Base-by-base conservation (phyloP, 2,888 invertebrate genomes). In the Heliconius hortense region DNA sequence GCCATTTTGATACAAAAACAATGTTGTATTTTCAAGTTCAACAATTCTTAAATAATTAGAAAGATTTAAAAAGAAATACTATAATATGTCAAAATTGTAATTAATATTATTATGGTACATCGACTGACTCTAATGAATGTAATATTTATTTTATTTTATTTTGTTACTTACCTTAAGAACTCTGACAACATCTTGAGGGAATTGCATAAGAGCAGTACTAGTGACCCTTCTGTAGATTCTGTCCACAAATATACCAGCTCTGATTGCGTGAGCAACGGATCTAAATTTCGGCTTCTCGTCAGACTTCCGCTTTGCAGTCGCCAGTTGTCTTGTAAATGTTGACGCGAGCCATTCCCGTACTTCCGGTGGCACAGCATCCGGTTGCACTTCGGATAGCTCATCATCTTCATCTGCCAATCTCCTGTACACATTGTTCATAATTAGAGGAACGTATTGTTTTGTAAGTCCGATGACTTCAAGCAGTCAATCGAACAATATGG, bases 301-400 rank as follows among this genome's bases (percentile, higher is more conserved):
- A 53, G 95, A 95, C 90, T 95, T 96, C 85, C 96, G 95, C 81
- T 96, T 95, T 75, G 97, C 96, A 76, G 97, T 96, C 78, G 96
- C 97, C 92, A 97, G 94, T 90, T 98, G 98, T 80, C 98, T 95
- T 59, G 99, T 99, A 93, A 99, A 99, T 67, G 99, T 99, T 77
- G 98, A 97, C 77, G 98, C 98, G 89, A 99, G 94, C 99, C 99
- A 99, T 91, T 99, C 98, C 82, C 99, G 96, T 64, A 99, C 99
- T 90, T 99, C 99, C 77, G 97, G 98, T 62, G 99, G 99, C 72
- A 99, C 98, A 18, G 98, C 98, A 89, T 99, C 98, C 74, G 98
- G 98, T 86, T 98, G 98, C 75, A 99, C 98, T 90, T 98, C 98
- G 66, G 98, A 98, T 81, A 99, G 93, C 90, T 99, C 99, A 90